Conservation (phyloP, 2,888 invertebrate genomes). For the Aporophyla nigra region DNA sequence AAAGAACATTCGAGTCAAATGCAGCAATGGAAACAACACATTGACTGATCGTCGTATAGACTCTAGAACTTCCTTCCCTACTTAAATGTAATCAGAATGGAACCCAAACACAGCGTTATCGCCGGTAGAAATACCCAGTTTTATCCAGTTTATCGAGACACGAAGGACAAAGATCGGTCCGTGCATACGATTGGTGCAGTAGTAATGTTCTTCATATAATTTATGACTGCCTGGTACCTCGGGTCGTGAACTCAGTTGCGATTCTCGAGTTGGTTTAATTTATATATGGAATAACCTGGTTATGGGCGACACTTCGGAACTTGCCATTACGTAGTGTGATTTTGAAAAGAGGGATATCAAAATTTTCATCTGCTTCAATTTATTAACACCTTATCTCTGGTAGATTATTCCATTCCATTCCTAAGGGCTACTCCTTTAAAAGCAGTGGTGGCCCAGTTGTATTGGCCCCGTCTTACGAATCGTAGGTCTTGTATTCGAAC, state of each 20-base stretch:
- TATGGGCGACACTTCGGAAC: background rate
- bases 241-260: conserved; percentile 29
- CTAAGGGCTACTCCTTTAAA: no score
- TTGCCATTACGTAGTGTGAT: background rate
- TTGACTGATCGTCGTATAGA: background rate
- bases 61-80: conserved; percentile 16
- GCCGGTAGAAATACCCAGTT: conserved; percentile 51
- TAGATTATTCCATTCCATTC: no score
- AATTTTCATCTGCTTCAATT: no score
- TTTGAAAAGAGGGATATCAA: background rate
- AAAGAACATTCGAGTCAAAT: background rate
- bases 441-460: no score
- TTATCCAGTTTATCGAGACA: conserved; percentile 26
- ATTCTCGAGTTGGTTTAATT: conserved; percentile 19
- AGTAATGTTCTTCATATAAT: conserved; percentile 17
- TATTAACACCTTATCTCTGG: no score
- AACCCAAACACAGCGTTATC: conserved; percentile 57
- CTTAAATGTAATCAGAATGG: conserved; percentile 35
- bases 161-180: conserved; percentile 61
- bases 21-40: background rate
- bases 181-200: conserved; percentile 31
- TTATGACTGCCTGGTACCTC: conserved; percentile 38
- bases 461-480: no score
- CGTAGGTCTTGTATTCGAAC: no score
- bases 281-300: conserved; percentile 29